Evolutionary conservation across 2,797 vertebrate species (phyloP).

Genomic region (Huso huso): DNA sequence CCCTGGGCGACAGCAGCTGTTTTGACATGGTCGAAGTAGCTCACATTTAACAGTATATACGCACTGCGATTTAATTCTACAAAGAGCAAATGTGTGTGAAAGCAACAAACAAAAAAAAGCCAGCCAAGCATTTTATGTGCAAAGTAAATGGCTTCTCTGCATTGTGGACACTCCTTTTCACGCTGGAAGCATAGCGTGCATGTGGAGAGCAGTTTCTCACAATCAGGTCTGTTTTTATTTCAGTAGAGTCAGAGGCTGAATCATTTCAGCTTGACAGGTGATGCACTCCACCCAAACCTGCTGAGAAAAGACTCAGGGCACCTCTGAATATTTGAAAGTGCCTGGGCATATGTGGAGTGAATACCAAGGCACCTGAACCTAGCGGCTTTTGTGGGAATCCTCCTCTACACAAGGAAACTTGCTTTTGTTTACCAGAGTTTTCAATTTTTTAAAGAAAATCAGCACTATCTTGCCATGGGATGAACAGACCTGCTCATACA

Average conservation of each 20-base stretch:
- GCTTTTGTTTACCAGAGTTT: constrained; percentile 4
- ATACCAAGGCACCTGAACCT: not conserved
- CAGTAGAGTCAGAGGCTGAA: constrained; percentile 31
- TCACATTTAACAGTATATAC: constrained; percentile 36
- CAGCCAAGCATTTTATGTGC: constrained; percentile 35
- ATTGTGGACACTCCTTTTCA: constrained; percentile 11
- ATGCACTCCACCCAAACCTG: constrained; percentile 22
- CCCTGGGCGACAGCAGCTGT: constrained; percentile 31
- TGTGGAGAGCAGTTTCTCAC: constrained; percentile 23
- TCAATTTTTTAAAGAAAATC: too few relatives aligned
- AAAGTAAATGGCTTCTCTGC: constrained; percentile 33
- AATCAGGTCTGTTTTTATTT: constrained; percentile 20
- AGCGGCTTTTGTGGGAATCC: fast-evolving
- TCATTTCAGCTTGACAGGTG: constrained; percentile 35
- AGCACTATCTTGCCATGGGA: not conserved
- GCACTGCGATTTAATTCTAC: constrained; percentile 23
- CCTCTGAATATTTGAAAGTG: constrained; percentile 19
- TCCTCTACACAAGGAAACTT: not conserved
- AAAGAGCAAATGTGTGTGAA: constrained; percentile 20
- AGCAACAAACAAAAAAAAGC: constrained; percentile 24
- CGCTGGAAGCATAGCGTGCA: constrained; percentile 7
- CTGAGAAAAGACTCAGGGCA: constrained; percentile 16
- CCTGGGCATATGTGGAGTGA: constrained; percentile 1
- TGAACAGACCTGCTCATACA: not conserved
- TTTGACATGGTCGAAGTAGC: constrained; percentile 23